A percentile compares a stretch with the other conserved stretches of the same genome.
Conservation (phyloP, 2,797 vertebrate species). For the Enteromius thamalakanensis region DNA sequence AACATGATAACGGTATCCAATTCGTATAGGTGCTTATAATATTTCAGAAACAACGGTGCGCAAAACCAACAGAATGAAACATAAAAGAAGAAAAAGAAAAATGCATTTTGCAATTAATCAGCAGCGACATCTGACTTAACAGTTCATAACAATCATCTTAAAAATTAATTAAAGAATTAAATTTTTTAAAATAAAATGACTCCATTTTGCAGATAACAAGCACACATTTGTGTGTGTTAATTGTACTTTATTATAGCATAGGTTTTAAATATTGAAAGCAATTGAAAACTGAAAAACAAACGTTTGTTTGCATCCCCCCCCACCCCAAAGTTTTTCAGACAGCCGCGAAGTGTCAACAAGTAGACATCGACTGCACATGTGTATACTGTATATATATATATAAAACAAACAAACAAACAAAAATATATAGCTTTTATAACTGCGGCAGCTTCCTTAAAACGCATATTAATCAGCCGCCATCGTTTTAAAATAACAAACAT, state of each 20-base stretch:
- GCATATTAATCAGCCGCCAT: background rate
- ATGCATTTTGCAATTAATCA: accelerated
- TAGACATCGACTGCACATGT: background rate
- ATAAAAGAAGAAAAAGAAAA: background rate
- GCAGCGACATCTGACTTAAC: background rate
- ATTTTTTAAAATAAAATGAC: background rate
- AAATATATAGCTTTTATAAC: background rate
- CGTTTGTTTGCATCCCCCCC: background rate
- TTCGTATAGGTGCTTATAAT: background rate
- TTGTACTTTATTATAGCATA: background rate
- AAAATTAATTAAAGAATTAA: background rate
- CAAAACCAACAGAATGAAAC: background rate
- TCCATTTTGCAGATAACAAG: background rate
- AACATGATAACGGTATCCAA: slow-evolving; percentile 4
- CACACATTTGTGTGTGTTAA: background rate
- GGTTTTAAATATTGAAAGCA: background rate
- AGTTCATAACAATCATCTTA: background rate
- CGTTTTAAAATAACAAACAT: background rate
- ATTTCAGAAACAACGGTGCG: background rate
- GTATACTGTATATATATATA: background rate
- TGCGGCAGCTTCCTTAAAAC: background rate
- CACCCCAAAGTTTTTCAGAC: background rate
- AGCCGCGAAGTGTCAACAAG: slow-evolving; percentile 20
- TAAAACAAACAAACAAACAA: background rate
- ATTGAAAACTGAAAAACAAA: background rate